Evolutionary conservation across 2,888 invertebrate genomes (phyloP).

Genomic region (Ypsolopha sequella): DNA sequence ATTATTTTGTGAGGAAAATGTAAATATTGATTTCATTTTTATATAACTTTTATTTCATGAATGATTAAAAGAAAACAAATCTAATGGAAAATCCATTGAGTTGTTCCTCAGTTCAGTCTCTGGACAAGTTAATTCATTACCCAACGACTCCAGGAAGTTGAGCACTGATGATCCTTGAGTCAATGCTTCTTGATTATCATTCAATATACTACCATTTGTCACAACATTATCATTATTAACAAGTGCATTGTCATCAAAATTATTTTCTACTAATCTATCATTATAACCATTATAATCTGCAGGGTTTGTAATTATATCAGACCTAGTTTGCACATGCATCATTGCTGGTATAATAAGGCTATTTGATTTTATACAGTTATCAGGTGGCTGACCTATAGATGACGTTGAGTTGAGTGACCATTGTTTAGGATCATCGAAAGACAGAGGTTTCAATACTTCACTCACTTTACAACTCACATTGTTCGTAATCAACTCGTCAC

Average conservation of each 20-base stretch:
- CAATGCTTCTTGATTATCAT: neutral
- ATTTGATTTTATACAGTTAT: conserved; percentile 38
- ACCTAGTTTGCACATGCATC: conserved; percentile 29
- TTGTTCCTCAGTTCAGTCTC: conserved; percentile 55
- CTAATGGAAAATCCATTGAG: conserved; percentile 52
- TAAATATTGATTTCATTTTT: neutral
- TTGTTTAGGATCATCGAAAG: conserved; percentile 25
- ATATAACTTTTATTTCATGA: conserved; percentile 11
- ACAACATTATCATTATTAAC: conserved; percentile 14
- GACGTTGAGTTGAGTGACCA: conserved; percentile 33
- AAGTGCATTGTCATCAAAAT: conserved; percentile 11
- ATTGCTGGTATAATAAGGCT: conserved; percentile 38
- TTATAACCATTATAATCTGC: conserved; percentile 1
- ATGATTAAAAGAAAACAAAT: conserved; percentile 55
- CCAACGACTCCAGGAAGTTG: conserved; percentile 51
- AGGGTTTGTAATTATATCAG: neutral
- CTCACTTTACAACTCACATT: conserved; percentile 1
- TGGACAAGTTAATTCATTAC: conserved; percentile 46
- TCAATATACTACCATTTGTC: neutral
- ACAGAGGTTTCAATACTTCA: neutral
- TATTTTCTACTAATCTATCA: conserved; percentile 13
- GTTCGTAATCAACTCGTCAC: neutral
- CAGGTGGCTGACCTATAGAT: conserved; percentile 31
- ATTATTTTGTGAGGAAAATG: neutral
- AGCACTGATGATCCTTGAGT: conserved; percentile 40